Evolutionary conservation across 2,888 invertebrate species (phyloP), one percentile per base, ranked within the genome.

Genomic region (Boloria selene): DNA sequence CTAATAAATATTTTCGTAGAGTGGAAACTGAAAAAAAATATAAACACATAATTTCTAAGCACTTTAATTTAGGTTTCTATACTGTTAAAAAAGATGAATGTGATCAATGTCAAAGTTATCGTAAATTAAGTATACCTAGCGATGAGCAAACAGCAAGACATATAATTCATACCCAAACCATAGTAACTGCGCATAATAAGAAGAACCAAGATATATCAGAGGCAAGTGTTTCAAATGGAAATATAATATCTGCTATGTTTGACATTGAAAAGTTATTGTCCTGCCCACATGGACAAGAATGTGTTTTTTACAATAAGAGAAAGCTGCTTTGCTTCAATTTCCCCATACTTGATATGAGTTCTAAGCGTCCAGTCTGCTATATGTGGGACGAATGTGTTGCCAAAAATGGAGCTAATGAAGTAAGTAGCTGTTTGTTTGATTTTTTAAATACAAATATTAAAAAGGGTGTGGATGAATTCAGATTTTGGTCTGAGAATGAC

Each of bases 401-500:
- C 13, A 59, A 59, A 13, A 49, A 59, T 13, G 59, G 49, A 3
- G 49, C 31, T 17, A 38, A 59, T 31, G 59, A 59, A 26, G 49
- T 59, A 17, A 31, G 31, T 17, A 59, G 59, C 17, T 59, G 59
- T 38, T 47, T 59, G 0, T 49, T 59, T 59, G 31, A 49, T 47
- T 59, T 59, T 38, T 49, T 59, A 26, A 59, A 59, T 14, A 13
- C 7, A 10, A 49, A 59, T 59, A 49, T 59, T 59, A 47, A 47
- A 47, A 49, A 59, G 4, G 59, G 59, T 7, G 59, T 59, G 10
- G 47, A 26, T 38, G 49, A 59, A 16, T 59, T 59, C 17, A n/a
- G 59, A 38, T 59, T 59, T 49, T 59, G 59, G 59, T 59, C 59
- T n/a, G 49, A 59, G 13, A 59, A 49, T 4, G 59, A 59, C 14